Percentiles rank a stretch among this genome's conserved stretches.
Evolutionary conservation across 2,888 invertebrate genomes (phyloP).

Genomic region (Harmothoe impar): DNA sequence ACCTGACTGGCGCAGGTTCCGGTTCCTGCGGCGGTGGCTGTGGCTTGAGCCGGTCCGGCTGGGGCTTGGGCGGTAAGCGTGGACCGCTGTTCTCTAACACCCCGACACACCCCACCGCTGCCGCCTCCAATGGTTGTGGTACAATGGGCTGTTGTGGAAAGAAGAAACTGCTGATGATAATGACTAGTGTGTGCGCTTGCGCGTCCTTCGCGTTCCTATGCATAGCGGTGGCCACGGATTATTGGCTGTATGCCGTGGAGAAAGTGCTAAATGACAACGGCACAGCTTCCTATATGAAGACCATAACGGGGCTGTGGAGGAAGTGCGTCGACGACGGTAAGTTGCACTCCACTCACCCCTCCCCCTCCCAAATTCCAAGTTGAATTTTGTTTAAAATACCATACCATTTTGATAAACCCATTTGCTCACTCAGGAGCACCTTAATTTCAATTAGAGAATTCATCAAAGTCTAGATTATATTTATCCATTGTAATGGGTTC

Average conservation of each 20-base stretch:
- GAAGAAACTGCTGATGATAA: conserved; percentile 81
- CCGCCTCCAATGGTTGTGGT: conserved; percentile 61
- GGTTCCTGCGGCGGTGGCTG: conserved; percentile 35
- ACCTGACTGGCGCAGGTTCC: conserved; percentile 60
- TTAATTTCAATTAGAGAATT: no score
- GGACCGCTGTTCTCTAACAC: conserved; percentile 31
- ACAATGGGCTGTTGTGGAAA: conserved; percentile 79
- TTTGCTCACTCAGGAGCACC: no score
- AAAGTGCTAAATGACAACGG: conserved; percentile 73
- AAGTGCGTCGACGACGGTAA: conserved; percentile 79
- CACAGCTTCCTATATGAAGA: conserved; percentile 73
- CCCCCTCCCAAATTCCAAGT: neutral
- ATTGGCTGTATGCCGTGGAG: conserved; percentile 82
- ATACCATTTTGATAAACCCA: no score
- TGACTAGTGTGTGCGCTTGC: conserved; percentile 83
- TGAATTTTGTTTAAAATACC: no score
- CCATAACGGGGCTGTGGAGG: conserved; percentile 80
- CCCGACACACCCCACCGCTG: conserved; percentile 28
- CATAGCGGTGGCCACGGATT: conserved; percentile 83
- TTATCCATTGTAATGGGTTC: no score
- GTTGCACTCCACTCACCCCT: neutral
- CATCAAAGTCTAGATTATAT: no score
- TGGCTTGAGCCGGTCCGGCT: neutral
- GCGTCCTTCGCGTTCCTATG: conserved; percentile 82
- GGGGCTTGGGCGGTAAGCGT: conserved; percentile 17